These are phyloP conservation scores for Hirtodrosophila confusa DNA, from an alignment of 2,888 invertebrate genomes.

Conservation along the genomic window DNA sequence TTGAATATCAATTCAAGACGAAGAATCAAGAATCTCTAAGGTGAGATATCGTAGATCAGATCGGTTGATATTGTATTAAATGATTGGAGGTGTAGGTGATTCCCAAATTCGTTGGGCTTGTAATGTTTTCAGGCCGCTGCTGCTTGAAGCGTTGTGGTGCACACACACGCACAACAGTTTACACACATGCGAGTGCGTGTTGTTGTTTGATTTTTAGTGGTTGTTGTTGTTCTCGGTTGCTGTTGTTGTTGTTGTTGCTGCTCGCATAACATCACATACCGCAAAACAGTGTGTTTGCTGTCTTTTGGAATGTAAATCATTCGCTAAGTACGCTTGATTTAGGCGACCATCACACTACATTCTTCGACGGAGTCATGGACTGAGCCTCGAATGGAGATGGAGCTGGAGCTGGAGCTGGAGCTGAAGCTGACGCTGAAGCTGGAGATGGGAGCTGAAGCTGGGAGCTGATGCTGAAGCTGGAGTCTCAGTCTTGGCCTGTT, in stretches of 20 bases:
- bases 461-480: slow-evolving; percentile 9
- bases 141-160: slow-evolving; percentile 60
- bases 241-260: slow-evolving; percentile 47
- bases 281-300: slow-evolving; percentile 83
- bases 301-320: slow-evolving; percentile 84
- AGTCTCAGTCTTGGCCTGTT: slow-evolving; percentile 41
- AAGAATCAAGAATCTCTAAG: too few species aligned
- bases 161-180: slow-evolving; percentile 24
- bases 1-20: too few species aligned
- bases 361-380: slow-evolving; percentile 65
- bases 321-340: slow-evolving; percentile 83
- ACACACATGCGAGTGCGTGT: slow-evolving; percentile 24
- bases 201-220: slow-evolving; percentile 39
- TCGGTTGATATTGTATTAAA: too few species aligned
- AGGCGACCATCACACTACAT: slow-evolving; percentile 82
- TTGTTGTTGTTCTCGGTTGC: slow-evolving; percentile 18
- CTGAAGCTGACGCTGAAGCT: background rate
- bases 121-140: slow-evolving; percentile 11
- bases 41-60: too few species aligned
- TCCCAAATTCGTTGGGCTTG: slow-evolving; percentile 27
- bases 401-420: slow-evolving; percentile 20
- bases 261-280: slow-evolving; percentile 83
- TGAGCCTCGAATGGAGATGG: slow-evolving; percentile 31
- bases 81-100: slow-evolving; percentile 51
- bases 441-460: slow-evolving; percentile 5